Percentiles rank a stretch among this genome's conserved stretches.
These are phyloP conservation scores for Rostratula benghalensis DNA, from an alignment of 2,113 vertebrate species.

Conservation along the genomic window DNA sequence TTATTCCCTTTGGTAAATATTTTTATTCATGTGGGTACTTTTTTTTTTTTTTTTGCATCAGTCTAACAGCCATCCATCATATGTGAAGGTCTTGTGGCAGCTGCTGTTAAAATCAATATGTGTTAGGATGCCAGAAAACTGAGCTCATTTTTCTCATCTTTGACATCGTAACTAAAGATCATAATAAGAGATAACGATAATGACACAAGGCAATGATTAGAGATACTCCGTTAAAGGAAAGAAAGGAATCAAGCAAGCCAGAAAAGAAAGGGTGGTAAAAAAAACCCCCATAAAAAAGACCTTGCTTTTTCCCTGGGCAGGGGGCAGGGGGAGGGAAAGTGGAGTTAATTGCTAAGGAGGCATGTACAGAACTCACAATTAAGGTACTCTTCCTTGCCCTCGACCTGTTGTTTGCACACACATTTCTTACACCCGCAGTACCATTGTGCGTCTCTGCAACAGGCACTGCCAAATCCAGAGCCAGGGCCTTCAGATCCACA, in stretches of 20 bases:
- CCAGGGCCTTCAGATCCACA: too few species aligned
- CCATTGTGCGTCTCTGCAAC: neutral
- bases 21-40: too few species aligned
- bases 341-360: conserved; percentile 10
- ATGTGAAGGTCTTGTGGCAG: neutral
- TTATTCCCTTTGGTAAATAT: too few species aligned
- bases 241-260: neutral
- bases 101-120: conserved; percentile 55
- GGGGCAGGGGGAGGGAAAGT: neutral
- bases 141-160: conserved; percentile 57
- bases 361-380: neutral
- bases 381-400: neutral
- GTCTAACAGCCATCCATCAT: conserved; percentile 20
- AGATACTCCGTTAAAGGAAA: neutral
- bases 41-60: neutral
- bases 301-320: neutral
- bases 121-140: conserved; percentile 47
- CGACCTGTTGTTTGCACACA: neutral
- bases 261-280: neutral
- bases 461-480: neutral
- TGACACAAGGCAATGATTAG: conserved; percentile 17
- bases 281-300: neutral
- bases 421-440: neutral
- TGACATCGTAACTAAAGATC: conserved; percentile 58
- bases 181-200: conserved; percentile 54